Evolutionary conservation across 2,113 vertebrate species (phyloP), one percentile per base, ranked within the genome.

Genomic region (Lagopus leucura): DNA sequence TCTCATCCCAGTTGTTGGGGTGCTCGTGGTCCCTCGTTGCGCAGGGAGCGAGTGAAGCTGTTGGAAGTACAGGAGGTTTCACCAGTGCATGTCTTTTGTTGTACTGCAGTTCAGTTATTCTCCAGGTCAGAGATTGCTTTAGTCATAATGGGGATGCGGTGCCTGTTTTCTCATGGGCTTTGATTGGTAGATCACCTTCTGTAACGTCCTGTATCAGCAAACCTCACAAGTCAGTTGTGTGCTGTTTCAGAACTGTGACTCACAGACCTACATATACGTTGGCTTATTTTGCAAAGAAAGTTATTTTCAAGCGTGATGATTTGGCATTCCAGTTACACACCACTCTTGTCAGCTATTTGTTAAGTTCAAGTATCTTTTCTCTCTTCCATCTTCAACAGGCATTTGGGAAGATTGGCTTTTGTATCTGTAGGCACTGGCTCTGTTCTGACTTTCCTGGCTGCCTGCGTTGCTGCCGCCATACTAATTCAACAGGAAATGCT

Each of bases 261-360:
- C 14, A 25, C 7, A 86, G 30, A 73, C 82, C 34, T 6, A 2
- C 69, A 7, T 50, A 9, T 69, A 38, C 10, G 13, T 47, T 85
- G 32, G 57, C 25, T 79, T 18, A 11, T 55, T 61, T 18, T 58
- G 48, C 10, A 57, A 61, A 73, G 20, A 38, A 55, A 34, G 22
- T 52, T 38, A 10, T 15, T 50, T 38, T 48, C 43, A 43, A 24
- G 45, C 70, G 11, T 78, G 65, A 50, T 74, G 50, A 24, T 81
- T 81, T 21, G 55, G 55, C 3, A 32, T 94, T 90, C 20, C n/a
- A 42, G 42, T 77, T 86, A 42, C 12, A 32, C 9, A 8, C 22
- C 0, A 0, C 11, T 42, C 42, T 69, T 10, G n/a, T 27, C 64
- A 54, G 18, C 0, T 74, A 16, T 3, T 9, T 65, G 6, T 67